Base-by-base conservation (phyloP, 2,113 vertebrate genomes). In the Malaclemys terrapin region DNA sequence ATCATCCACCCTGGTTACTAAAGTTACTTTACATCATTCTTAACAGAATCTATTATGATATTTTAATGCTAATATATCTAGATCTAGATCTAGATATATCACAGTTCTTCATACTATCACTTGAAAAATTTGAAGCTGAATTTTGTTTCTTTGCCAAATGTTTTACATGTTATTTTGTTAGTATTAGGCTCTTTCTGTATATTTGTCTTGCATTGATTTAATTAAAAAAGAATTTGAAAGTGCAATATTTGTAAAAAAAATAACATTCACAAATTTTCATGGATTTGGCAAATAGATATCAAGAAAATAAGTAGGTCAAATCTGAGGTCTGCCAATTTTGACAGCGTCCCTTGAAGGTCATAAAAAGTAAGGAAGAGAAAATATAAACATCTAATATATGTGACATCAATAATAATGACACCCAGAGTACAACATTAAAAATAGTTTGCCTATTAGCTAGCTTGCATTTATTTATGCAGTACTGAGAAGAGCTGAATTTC, bases 381-480 rank as follows among this genome's bases (percentile, higher is more conserved):
- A 69, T 35, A 82, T 35, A 50, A 92, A 83, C 16, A 91, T 89
- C 65, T 38, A 45, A 24, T 84, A 20, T 42, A 78, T 10, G 24
- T 56, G 35, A 76, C 42, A 42, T 31, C 52, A 93, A 17, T 88
- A 96, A 89, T 82, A 95, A 93, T 10, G 82, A 81, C 85, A 92
- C 24, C 14, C 6, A 85, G 54, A 89, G 10, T 53, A 80, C 78
- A 93, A 96, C 91, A 96, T 97, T 90, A 96, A 97, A 97, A 97
- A 65, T 76, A 95, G 87, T 89, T 94, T 97, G 53, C 87, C 79
- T 87, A 80, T 97, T 97, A 97, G 47, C 76, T 93, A 94, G 50
- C 35, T 95, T 91, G 14, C 78, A 93, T 97, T 97, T 98, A 97
- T 98, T 98, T 98, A 98, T 98, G 95, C 91, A 93, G 93, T 82